phyloP scores from a whole-genome alignment of 2,797 vertebrate species.

The Pangasius larnaudii region DNA sequence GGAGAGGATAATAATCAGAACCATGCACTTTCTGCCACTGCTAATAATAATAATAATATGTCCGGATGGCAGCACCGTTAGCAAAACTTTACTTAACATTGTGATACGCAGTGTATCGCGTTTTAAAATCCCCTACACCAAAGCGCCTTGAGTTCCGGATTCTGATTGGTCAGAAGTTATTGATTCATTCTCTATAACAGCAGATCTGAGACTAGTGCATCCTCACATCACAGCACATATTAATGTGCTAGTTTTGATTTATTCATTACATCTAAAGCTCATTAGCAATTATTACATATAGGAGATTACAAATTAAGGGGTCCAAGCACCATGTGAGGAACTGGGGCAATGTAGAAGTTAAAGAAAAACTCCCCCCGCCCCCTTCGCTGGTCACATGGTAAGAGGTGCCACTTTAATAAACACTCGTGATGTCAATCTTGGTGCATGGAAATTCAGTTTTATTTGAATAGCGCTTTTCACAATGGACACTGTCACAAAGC shows the following conservation, averaged over 20 bases:
- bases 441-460: too few species aligned
- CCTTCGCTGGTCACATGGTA: too few species aligned
- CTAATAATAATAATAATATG: too few species aligned
- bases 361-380: not conserved
- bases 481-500: too few species aligned
- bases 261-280: not conserved
- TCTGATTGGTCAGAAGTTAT: not conserved
- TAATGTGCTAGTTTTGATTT: not conserved
- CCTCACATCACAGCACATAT: not conserved
- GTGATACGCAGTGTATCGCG: not conserved
- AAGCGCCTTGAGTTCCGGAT: not conserved
- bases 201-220: not conserved
- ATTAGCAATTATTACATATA: not conserved
- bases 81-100: not conserved
- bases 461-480: too few species aligned
- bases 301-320: not conserved
- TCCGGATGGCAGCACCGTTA: not conserved
- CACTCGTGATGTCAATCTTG: too few species aligned
- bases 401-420: too few species aligned
- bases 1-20: not conserved
- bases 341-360: not conserved
- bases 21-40: not conserved
- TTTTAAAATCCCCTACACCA: not conserved
- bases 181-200: not conserved
- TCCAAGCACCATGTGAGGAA: not conserved